A percentile compares a stretch with the other conserved stretches of the same genome.
These are phyloP conservation scores for Zosterops lateralis DNA, from an alignment of 2,113 vertebrate species.

Conservation along the genomic window DNA sequence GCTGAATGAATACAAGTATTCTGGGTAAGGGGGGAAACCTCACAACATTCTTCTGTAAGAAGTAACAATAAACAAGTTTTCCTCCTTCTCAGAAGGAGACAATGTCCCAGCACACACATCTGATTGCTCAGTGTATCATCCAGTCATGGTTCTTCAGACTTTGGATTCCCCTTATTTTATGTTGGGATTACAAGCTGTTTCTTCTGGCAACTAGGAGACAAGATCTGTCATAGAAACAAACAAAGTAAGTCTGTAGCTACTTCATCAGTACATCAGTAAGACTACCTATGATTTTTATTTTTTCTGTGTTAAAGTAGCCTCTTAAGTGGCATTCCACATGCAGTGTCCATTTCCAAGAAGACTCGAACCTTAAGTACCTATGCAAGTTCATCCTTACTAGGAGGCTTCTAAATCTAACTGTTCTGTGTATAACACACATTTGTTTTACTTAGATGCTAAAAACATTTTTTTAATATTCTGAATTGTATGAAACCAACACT, in stretches of 20 bases:
- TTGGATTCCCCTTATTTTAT: not conserved
- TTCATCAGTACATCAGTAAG: not conserved
- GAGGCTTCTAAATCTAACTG: not conserved
- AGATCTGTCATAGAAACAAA: not conserved
- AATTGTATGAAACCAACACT: not conserved
- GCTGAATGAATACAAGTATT: slow-evolving; percentile 45
- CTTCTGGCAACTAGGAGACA: not conserved
- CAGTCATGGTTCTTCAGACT: not conserved
- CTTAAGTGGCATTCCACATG: not conserved
- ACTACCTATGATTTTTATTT: not conserved
- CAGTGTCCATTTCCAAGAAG: not conserved
- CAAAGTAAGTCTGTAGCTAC: not conserved
- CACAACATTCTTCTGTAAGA: slow-evolving; percentile 64
- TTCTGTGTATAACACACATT: not conserved
- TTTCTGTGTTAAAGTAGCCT: not conserved
- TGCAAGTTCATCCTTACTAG: not conserved
- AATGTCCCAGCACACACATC: not conserved
- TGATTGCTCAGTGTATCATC: not conserved
- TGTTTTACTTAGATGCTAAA: not conserved
- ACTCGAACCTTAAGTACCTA: not conserved
- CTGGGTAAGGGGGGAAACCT: not conserved
- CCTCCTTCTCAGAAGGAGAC: slow-evolving; percentile 66
- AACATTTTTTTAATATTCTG: not conserved
- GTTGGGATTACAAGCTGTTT: not conserved
- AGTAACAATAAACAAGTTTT: slow-evolving; percentile 48